Evolutionary conservation across 2,888 invertebrate species (phyloP), one percentile per base, ranked within the genome.

Genomic region (Aethes cnicana): DNA sequence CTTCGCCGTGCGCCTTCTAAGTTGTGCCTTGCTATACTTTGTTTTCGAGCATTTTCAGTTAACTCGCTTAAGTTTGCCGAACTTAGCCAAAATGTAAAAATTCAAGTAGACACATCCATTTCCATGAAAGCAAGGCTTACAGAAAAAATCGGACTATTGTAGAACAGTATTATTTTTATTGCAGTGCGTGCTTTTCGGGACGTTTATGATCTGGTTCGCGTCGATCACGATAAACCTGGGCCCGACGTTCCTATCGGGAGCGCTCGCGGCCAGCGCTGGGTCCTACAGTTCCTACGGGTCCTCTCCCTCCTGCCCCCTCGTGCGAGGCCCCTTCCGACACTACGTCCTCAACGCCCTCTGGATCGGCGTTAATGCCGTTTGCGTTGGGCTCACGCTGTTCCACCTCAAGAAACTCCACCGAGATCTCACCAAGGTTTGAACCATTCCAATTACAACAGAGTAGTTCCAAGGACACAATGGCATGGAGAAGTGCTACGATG

Each of bases 151-250:
- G n/a, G n/a, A n/a, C n/a, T n/a, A n/a, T n/a, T n/a, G n/a, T n/a
- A n/a, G n/a, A n/a, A n/a, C 14, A 16, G 3, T 33, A 32, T 47
- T 32, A 39, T 52, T 25, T 68, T 82, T 83, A 71, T 87, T 86
- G 12, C 94, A 96, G 91, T 97, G 97, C 83, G 96, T 97, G 56
- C 91, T 96, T 39, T 97, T 97, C 83, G 97, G 97, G 57, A 94
- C 96, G 44, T 95, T 96, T 82, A 97, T 97, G 94, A 96, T 97
- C 74, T 97, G 97, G 97, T 97, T 97, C 85, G 95, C 96, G 46
- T 95, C 95, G 60, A 94, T 97, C 74, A 95, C 96, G 43, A 95
- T 97, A 78, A 96, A 97, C 87, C 92, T 97, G 64, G 97, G 97
- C 17, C 96, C 96, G 20, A 96, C 96, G 23, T 95, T 96, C 84